Evolutionary conservation across 2,888 invertebrate species (phyloP).

Genomic region (Tortrix viridana): DNA sequence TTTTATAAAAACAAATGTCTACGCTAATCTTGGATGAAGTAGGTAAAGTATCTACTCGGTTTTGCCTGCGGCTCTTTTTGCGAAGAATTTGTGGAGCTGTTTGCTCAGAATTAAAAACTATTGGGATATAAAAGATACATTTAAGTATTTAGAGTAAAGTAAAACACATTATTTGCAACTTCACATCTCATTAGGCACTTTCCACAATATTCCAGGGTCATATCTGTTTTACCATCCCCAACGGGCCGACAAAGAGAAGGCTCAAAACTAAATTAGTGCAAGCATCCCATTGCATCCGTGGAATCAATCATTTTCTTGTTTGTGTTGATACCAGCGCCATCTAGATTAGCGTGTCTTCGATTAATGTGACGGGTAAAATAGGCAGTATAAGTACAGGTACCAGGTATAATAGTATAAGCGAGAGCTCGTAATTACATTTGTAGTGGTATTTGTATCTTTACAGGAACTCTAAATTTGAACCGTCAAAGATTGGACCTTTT

Average conservation of each 20-base stretch:
- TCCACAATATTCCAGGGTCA: no score
- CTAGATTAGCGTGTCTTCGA: background rate
- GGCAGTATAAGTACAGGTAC: background rate
- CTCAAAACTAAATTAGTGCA: constrained; percentile 27
- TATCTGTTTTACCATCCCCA: no score
- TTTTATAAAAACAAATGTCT: background rate
- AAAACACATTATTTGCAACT: no score
- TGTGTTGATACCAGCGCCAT: background rate
- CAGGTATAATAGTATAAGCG: no score
- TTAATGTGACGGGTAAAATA: background rate
- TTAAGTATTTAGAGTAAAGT: no score
- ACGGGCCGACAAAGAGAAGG: constrained; percentile 1
- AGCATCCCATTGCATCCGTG: constrained; percentile 19
- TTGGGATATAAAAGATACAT: no score
- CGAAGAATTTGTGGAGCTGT: background rate
- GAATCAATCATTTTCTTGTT: constrained; percentile 47
- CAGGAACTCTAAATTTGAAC: no score
- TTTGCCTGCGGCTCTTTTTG: background rate
- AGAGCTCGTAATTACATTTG: no score
- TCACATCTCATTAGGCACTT: no score
- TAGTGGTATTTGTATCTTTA: no score
- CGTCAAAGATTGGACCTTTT: no score
- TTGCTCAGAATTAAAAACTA: no score
- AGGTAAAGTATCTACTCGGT: background rate
- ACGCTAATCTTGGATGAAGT: background rate